Conservation (phyloP, 35 echinoderm and acorn worm genomes). For the Hemicentrotus pulcherrimus region DNA sequence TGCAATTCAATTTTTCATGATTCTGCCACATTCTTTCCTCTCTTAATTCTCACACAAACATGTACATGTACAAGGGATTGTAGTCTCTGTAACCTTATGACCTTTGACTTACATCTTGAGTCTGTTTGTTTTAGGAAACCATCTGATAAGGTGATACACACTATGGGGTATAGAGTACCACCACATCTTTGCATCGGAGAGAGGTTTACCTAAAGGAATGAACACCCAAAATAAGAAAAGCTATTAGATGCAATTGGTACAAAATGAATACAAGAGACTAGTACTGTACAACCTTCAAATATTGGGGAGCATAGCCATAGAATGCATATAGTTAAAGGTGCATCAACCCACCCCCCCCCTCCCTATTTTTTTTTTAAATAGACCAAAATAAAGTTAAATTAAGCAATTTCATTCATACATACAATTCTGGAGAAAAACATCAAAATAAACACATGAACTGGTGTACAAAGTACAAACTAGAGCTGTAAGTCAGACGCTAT, state of each 20-base stretch:
- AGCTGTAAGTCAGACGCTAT: too few relatives aligned
- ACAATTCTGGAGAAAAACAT: too few relatives aligned
- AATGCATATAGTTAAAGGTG: too few relatives aligned
- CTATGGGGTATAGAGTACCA: constrained; percentile 83
- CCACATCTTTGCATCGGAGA: constrained; percentile 66
- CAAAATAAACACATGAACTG: too few relatives aligned
- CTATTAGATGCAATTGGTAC: neutral
- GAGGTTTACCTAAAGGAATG: neutral
- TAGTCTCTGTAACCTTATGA: neutral
- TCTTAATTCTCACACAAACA: neutral
- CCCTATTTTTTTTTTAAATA: too few relatives aligned
- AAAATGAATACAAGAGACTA: neutral
- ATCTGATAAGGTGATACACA: constrained; percentile 84
- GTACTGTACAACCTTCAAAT: neutral
- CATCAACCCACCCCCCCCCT: too few relatives aligned
- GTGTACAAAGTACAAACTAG: too few relatives aligned
- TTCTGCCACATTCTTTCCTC: too few relatives aligned
- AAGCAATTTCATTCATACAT: too few relatives aligned
- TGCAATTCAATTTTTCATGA: too few relatives aligned
- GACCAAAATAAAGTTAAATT: too few relatives aligned
- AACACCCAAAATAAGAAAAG: neutral
- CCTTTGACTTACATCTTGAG: constrained; percentile 85
- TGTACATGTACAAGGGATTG: neutral
- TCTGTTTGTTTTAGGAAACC: constrained; percentile 94
- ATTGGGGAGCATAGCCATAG: neutral